Percentiles rank a stretch among this genome's conserved stretches.
These are phyloP conservation scores for Chinchilla lanigera DNA, from an alignment of 2,113 vertebrate genomes.

Conservation along the genomic window DNA sequence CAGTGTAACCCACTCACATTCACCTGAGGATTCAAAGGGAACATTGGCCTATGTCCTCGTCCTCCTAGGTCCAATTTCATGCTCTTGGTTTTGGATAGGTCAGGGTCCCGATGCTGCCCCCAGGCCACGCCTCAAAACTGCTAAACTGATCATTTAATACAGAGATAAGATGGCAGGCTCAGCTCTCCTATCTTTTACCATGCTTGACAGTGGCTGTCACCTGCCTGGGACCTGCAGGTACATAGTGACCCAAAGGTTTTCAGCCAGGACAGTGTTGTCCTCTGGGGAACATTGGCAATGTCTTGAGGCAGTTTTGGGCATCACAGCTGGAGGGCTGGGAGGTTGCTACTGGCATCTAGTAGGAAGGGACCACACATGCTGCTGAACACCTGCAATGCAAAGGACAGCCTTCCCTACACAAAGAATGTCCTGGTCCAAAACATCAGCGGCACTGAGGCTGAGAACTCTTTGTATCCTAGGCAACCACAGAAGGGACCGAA, in stretches of 20 bases:
- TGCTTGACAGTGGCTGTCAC: neutral
- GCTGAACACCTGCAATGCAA: too few relatives aligned
- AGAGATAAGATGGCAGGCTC: neutral
- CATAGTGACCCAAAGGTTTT: neutral
- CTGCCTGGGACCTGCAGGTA: neutral
- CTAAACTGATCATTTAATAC: too few relatives aligned
- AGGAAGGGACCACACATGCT: neutral
- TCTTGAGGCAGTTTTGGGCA: neutral
- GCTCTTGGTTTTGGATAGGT: neutral
- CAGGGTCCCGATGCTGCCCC: neutral
- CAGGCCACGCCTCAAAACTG: neutral
- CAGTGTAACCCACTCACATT: neutral
- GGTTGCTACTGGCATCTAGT: neutral
- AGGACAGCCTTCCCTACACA: neutral
- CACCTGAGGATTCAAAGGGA: neutral
- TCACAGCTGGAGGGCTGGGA: neutral
- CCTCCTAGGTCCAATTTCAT: neutral
- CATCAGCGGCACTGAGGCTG: fast-evolving
- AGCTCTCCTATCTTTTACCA: neutral
- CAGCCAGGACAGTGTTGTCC: neutral
- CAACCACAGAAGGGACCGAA: neutral
- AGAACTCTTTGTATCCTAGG: too few relatives aligned
- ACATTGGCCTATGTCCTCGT: neutral
- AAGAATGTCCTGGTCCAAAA: neutral
- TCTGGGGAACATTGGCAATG: neutral